Percentiles rank a stretch among this genome's conserved stretches.
These are phyloP conservation scores for Eucidaris tribuloides DNA, from an alignment of 35 echinoderm and acorn worm species.

Conservation along the genomic window DNA sequence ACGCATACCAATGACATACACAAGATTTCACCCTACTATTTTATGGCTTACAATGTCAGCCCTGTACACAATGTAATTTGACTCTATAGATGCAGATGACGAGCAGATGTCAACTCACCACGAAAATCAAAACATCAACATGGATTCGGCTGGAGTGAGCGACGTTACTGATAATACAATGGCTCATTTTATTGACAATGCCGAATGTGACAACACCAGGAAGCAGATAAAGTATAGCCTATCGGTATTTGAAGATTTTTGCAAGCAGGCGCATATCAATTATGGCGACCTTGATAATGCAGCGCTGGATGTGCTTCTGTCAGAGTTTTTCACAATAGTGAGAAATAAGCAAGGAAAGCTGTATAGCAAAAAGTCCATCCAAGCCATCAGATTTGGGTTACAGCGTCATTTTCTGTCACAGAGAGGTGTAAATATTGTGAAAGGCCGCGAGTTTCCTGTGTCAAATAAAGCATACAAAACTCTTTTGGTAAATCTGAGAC, in stretches of 20 bases:
- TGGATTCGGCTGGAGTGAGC: too few species aligned
- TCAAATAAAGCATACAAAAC: constrained; percentile 11
- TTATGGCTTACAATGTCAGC: too few species aligned
- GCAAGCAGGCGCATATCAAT: background rate
- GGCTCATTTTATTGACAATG: background rate
- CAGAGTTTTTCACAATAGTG: background rate
- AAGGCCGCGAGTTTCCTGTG: background rate
- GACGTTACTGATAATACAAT: too few species aligned
- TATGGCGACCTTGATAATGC: background rate
- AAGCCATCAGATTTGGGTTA: background rate
- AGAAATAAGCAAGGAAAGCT: background rate
- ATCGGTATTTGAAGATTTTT: background rate
- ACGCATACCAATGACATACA: too few species aligned
- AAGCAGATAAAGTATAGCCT: constrained; percentile 1
- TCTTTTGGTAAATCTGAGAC: background rate
- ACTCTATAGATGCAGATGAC: too few species aligned
- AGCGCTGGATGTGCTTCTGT: background rate
- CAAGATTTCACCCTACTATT: too few species aligned
- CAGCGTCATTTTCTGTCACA: constrained; percentile 2
- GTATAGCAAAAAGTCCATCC: background rate
- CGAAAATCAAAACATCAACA: too few species aligned
- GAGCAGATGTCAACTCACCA: too few species aligned
- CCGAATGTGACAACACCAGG: background rate
- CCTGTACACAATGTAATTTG: too few species aligned
- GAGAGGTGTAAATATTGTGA: background rate